phyloP scores from a whole-genome alignment of 2,888 invertebrate species.

The Ischnus inquisitorius region DNA sequence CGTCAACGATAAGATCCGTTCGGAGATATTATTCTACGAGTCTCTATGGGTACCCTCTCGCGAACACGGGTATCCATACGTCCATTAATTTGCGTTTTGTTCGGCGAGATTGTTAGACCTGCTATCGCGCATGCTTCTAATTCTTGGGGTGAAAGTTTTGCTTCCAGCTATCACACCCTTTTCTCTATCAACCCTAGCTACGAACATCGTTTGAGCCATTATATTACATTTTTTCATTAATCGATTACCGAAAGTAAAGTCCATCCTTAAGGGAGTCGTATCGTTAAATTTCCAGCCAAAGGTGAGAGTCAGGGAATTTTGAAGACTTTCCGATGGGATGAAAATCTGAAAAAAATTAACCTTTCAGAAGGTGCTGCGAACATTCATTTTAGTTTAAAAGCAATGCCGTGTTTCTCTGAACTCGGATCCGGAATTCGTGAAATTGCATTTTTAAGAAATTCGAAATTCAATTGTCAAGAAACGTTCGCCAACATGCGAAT shows the following conservation, averaged over 20 bases:
- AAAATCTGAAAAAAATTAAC: no score
- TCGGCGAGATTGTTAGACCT: slow-evolving; percentile 60
- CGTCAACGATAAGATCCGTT: slow-evolving; percentile 64
- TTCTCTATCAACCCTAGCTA: neutral
- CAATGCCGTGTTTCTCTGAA: no score
- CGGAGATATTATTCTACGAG: slow-evolving; percentile 57
- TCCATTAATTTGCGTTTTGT: slow-evolving; percentile 65
- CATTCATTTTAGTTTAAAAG: no score
- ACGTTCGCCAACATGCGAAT: neutral
- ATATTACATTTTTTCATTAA: neutral
- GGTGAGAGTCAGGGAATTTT: no score
- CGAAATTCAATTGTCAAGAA: neutral
- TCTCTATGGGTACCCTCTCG: slow-evolving; percentile 25
- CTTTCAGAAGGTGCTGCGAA: no score
- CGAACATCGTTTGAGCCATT: neutral
- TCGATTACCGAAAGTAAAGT: neutral
- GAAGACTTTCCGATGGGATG: no score
- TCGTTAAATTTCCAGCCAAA: no score
- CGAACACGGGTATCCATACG: slow-evolving; percentile 28
- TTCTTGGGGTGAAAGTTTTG: slow-evolving; percentile 63
- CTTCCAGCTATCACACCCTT: slow-evolving; percentile 32
- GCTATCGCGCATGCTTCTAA: slow-evolving; percentile 54
- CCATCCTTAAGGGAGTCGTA: neutral
- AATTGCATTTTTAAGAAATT: no score
- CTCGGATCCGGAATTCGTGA: no score